A percentile compares a stretch with the other conserved stretches of the same genome.
Evolutionary conservation across 2,888 invertebrate genomes (phyloP).

Genomic region (Candidula unifasciata): DNA sequence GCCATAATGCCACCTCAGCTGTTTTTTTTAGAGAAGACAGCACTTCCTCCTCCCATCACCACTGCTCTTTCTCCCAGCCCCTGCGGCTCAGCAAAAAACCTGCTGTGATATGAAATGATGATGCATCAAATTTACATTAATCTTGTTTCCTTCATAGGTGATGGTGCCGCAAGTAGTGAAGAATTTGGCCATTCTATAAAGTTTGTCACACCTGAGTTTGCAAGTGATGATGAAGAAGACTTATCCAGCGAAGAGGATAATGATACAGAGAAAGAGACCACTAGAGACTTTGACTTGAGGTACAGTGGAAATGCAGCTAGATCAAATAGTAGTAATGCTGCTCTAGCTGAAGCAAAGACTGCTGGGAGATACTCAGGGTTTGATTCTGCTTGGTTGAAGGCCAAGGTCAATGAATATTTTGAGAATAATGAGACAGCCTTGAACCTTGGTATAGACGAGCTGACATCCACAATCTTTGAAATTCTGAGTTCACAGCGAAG

Average conservation of each 20-base stretch:
- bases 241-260: slow-evolving; percentile 41
- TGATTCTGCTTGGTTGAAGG: slow-evolving; percentile 63
- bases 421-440: slow-evolving; percentile 59
- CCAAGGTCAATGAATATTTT: slow-evolving; percentile 65
- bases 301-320: slow-evolving; percentile 15
- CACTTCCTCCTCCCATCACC: too few relatives aligned
- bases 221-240: slow-evolving; percentile 16
- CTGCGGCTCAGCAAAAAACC: too few relatives aligned
- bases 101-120: too few relatives aligned
- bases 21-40: too few relatives aligned
- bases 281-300: slow-evolving; percentile 38
- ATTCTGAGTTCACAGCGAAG: slow-evolving; percentile 70
- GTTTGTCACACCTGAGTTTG: slow-evolving; percentile 57
- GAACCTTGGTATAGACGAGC: slow-evolving; percentile 67
- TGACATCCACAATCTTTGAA: slow-evolving; percentile 74
- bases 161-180: slow-evolving; percentile 63
- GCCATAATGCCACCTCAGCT: too few relatives aligned
- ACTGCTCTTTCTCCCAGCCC: too few relatives aligned
- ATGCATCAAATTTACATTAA: not conserved
- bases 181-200: slow-evolving; percentile 71
- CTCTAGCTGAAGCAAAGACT: slow-evolving; percentile 1
- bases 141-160: slow-evolving; percentile 53
- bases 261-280: slow-evolving; percentile 1
- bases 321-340: not conserved
- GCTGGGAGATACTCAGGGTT: slow-evolving; percentile 34